Base-by-base conservation (phyloP, 35 echinoderm and acorn worm species). In the Holothuria glaberrima region DNA sequence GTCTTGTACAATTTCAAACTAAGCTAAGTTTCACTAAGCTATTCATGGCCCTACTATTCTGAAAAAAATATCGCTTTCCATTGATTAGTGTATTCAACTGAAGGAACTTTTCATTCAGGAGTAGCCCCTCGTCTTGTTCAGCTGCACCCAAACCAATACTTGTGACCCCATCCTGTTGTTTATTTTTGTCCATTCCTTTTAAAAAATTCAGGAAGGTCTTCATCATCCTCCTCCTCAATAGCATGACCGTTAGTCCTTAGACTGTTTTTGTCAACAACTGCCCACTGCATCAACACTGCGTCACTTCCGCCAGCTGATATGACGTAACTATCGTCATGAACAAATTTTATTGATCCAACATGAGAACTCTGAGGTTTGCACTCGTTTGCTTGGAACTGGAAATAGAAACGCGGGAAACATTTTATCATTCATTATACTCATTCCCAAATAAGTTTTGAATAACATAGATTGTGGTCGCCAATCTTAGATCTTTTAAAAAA, bases 201-300 rank as follows among this genome's bases (percentile, higher is more conserved):
- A 30, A 69, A 27, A 12, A 30, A 26, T 33, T 69, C 31, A 69
- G 66, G 66, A 68, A 68, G 64, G 64, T 68, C 24, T 68, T 68
- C 64, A 24, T 75, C 71, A 21, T 82, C 56, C 9, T 58, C 24
- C 27, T 82, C 56, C 20, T 82, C 78, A 12, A 59, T 59, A 21
- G 48, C 24, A 24, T 82, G 46, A 22, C 58, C 13, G 33, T 31
- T 75, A 21, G 78, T 18, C 48, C 48, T n/a, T 14, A 82, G 26
- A 36, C 41, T 75, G 48, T 72, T 91, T 54, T 92, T 89, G 61
- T 95, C 94, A 12, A 90, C 80, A 66, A 92, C 35, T 12, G 64
- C 75, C 72, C 90, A 97, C 63, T 97, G 95, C 90, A 97, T 75
- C 0, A 97, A 66, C 21, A 60, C 76, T 12, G 92, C 95, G 56